Conservation (phyloP, 1,140 invertebrate species). For the Bombus vancouverensis region DNA sequence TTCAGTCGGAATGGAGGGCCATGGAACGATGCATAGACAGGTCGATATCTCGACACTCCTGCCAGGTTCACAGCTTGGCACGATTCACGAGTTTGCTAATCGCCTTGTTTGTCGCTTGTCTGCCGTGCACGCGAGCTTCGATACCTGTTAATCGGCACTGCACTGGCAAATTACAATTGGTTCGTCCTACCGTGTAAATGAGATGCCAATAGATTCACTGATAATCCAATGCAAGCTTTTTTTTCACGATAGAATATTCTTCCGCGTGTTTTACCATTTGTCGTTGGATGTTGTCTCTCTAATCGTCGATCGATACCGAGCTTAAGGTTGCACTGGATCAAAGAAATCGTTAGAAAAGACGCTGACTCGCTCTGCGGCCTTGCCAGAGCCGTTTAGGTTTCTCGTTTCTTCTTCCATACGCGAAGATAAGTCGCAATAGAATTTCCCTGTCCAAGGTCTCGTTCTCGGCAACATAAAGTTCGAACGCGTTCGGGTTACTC, state of each 20-base stretch:
- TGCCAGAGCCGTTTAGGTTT: no score
- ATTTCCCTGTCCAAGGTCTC: no score
- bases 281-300: not conserved
- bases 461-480: no score
- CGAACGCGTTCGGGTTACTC: no score
- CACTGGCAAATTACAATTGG: not conserved
- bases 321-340: not conserved
- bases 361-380: no score
- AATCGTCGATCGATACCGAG: not conserved
- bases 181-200: conserved; percentile 1
- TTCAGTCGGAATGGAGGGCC: conserved; percentile 79
- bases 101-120: conserved; percentile 6
- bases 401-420: no score
- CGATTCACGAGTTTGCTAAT: conserved; percentile 8
- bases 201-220: not conserved
- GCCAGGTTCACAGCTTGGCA: not conserved
- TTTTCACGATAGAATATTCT: not conserved
- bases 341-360: not conserved
- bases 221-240: not conserved
- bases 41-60: conserved; percentile 55
- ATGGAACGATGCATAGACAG: conserved; percentile 80
- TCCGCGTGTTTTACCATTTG: not conserved
- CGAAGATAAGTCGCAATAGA: no score
- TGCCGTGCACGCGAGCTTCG: conserved; percentile 4
- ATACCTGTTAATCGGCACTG: not conserved